Conservation (phyloP, 2,888 invertebrate species). For the Leuctra nigra region DNA sequence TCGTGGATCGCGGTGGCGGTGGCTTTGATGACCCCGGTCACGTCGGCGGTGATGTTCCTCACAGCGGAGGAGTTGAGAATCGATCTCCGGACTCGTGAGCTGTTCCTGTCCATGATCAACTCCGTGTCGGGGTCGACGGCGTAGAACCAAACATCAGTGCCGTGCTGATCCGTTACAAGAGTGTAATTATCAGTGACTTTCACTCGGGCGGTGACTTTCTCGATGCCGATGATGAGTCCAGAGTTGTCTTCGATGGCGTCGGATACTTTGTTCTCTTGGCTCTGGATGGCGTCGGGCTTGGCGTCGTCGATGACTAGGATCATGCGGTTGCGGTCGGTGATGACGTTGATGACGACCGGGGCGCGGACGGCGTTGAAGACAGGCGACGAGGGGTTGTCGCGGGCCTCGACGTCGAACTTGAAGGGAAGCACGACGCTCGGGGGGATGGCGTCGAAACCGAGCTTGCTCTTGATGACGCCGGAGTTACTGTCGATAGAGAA, state of each 20-base stretch:
- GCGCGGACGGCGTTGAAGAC: slow-evolving; percentile 55
- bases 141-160: slow-evolving; percentile 85
- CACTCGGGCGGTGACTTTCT: slow-evolving; percentile 73
- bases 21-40: slow-evolving; percentile 60
- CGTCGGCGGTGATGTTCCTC: slow-evolving; percentile 59
- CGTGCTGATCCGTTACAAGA: slow-evolving; percentile 58
- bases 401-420: slow-evolving; percentile 62
- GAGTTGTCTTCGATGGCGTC: slow-evolving; percentile 63
- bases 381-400: slow-evolving; percentile 63
- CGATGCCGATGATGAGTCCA: slow-evolving; percentile 71
- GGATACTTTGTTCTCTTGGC: slow-evolving; percentile 49
- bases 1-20: slow-evolving; percentile 61
- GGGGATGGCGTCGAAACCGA: slow-evolving; percentile 62
- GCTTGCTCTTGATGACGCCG: slow-evolving; percentile 68
- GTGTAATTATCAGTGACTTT: slow-evolving; percentile 68
- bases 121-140: slow-evolving; percentile 73
- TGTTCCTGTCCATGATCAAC: slow-evolving; percentile 64
- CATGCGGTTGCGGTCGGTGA: slow-evolving; percentile 69
- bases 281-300: slow-evolving; percentile 60
- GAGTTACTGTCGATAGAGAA: slow-evolving; percentile 67
- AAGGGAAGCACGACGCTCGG: slow-evolving; percentile 58
- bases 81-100: slow-evolving; percentile 56
- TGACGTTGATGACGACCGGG: slow-evolving; percentile 67
- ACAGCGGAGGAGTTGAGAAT: slow-evolving; percentile 55
- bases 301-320: slow-evolving; percentile 70